Evolutionary conservation across 2,797 vertebrate species (phyloP), one percentile per base, ranked within the genome.

Genomic region (Silurus lanzhouensis): DNA sequence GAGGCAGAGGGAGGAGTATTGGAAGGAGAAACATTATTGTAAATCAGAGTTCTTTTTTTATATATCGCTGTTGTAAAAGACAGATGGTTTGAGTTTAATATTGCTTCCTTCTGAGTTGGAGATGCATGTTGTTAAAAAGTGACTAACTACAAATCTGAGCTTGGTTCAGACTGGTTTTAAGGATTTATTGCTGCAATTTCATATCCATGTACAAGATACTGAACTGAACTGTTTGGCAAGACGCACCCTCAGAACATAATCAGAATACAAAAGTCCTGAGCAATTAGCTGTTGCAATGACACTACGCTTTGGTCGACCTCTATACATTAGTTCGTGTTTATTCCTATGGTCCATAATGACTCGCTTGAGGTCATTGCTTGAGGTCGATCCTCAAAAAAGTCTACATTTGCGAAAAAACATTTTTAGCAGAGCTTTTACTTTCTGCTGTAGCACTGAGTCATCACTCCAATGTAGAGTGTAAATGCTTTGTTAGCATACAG

Each of bases 31-130:
- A 46, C 27, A 7, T 68, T 84, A 38, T 84, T 67, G 87, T 89
- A 83, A 72, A 87, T 87, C 84, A 74, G 83, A 63, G 25, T 82
- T 77, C 72, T 81, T 86, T 88, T 70, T 64, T 74, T 87, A 38
- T 85, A 75, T 79, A 66, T 84, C 81, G 83, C 83, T 78, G 81
- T 55, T 85, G 77, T 88, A 87, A 88, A 84, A 86, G 85, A 86
- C 81, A 78, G 81, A 60, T 82, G 84, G 79, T 85, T 84, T 85
- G 52, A 55, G 19, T 71, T 75, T 85, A 68, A 84, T 88, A 85
- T 87, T 85, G 83, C 64, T 75, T 85, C 77, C 66, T 75, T 27
- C 77, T 68, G 38, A 79, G 38, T 14, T 58, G 87, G 83, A 83
- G 86, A 88, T 74, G 70, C 79, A 15, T 83, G 60, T 55, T 55